phyloP scores from a whole-genome alignment of 2,113 vertebrate genomes.

The Otus sunia region DNA sequence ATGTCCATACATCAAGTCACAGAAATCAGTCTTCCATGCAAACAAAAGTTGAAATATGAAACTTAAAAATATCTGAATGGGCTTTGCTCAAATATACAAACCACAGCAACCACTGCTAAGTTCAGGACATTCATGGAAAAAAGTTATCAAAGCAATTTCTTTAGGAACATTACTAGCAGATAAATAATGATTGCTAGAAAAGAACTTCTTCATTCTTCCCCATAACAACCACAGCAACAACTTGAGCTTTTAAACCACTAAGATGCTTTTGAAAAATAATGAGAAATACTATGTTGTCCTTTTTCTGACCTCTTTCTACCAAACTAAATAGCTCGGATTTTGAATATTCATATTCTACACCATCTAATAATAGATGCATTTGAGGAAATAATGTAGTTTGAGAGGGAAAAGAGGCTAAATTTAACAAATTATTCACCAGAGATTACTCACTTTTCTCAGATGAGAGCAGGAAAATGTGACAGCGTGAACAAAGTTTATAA shows the following conservation, averaged over 20 bases:
- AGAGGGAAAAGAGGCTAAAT: slow-evolving; percentile 42
- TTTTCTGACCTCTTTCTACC: neutral
- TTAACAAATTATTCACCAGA: slow-evolving; percentile 49
- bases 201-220: neutral
- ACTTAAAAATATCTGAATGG: neutral
- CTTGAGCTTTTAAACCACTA: neutral
- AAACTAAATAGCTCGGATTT: neutral
- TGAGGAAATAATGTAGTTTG: neutral
- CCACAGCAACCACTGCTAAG: neutral
- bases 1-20: neutral
- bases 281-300: neutral
- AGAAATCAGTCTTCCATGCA: neutral
- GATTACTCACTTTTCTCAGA: slow-evolving; percentile 50
- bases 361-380: slow-evolving; percentile 39
- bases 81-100: neutral
- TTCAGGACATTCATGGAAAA: neutral
- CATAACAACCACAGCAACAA: neutral
- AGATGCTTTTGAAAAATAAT: neutral
- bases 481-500: slow-evolving; percentile 50
- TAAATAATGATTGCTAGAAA: neutral
- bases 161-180: neutral
- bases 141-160: neutral
- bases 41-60: neutral
- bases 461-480: slow-evolving; percentile 42
- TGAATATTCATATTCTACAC: slow-evolving; percentile 30